phyloP scores from a whole-genome alignment of 2,113 vertebrate species.

The Hippocampus guttulatus region DNA sequence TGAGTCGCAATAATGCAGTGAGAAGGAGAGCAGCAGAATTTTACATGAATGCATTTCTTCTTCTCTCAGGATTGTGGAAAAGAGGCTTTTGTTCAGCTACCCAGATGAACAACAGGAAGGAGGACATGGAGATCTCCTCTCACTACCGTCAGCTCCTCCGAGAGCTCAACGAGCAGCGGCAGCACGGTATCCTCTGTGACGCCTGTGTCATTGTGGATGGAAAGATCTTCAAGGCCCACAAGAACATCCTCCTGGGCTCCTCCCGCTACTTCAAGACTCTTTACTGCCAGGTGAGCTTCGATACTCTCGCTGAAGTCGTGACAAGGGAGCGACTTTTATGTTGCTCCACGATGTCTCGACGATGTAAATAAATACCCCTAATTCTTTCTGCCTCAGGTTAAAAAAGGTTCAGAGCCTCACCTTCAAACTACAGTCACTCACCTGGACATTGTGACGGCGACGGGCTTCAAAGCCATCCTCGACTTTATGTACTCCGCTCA shows the following conservation, averaged over 20 bases:
- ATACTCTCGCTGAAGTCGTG: not conserved
- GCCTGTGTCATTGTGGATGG: conserved; percentile 94
- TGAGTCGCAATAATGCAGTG: not conserved
- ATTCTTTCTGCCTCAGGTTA: conserved; percentile 65
- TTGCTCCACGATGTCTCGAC: not conserved
- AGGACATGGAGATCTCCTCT: conserved; percentile 98
- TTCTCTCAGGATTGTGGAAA: conserved; percentile 76
- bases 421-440: conserved; percentile 94
- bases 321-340: not conserved
- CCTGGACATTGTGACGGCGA: conserved; percentile 94
- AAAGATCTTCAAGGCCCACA: conserved; percentile 96
- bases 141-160: conserved; percentile 96
- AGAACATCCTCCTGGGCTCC: conserved; percentile 93
- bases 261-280: conserved; percentile 98
- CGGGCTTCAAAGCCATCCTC: conserved; percentile 95
- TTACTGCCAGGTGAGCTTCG: conserved; percentile 82
- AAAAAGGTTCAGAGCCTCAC: conserved; percentile 83
- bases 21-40: not conserved
- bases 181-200: conserved; percentile 94
- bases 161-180: conserved; percentile 94
- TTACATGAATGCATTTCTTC: not conserved
- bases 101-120: conserved; percentile 95
- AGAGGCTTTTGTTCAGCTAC: conserved; percentile 73
- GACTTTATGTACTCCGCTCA: conserved; percentile 99
- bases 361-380: not conserved